phyloP scores from a whole-genome alignment of 2,797 vertebrate genomes.

The Characodon lateralis region DNA sequence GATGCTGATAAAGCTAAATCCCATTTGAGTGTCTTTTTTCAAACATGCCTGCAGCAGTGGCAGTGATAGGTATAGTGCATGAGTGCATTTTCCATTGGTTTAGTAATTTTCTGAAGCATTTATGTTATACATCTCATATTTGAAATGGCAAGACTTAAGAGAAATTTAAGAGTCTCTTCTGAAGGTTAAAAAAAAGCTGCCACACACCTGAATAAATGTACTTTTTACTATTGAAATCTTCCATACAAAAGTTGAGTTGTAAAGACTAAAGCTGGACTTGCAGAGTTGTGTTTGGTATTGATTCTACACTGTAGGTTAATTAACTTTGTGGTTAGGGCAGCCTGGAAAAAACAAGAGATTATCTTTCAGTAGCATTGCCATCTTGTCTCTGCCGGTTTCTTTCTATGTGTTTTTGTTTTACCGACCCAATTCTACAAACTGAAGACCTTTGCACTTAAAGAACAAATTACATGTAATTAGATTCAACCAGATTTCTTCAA shows the following conservation, averaged over 20 bases:
- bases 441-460: not conserved
- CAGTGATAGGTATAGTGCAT: not conserved
- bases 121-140: not conserved
- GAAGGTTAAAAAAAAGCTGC: not conserved
- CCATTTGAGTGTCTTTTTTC: not conserved
- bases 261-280: not conserved
- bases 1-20: not conserved
- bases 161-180: not conserved
- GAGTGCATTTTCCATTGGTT: not conserved
- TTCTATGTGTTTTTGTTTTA: not conserved
- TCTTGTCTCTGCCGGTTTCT: not conserved
- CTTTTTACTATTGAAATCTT: not conserved
- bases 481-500: not conserved
- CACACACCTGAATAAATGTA: not conserved
- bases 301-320: slow-evolving; percentile 18
- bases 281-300: slow-evolving; percentile 5
- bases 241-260: not conserved
- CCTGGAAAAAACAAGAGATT: not conserved
- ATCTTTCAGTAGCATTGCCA: not conserved
- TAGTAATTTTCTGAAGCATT: not conserved
- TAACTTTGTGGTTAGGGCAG: slow-evolving; percentile 5
- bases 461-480: not conserved
- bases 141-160: not conserved
- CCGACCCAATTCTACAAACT: slow-evolving; percentile 5
- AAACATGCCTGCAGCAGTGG: no score